Conservation (phyloP, 2,797 vertebrate species). For the Bradypus variegatus region DNA sequence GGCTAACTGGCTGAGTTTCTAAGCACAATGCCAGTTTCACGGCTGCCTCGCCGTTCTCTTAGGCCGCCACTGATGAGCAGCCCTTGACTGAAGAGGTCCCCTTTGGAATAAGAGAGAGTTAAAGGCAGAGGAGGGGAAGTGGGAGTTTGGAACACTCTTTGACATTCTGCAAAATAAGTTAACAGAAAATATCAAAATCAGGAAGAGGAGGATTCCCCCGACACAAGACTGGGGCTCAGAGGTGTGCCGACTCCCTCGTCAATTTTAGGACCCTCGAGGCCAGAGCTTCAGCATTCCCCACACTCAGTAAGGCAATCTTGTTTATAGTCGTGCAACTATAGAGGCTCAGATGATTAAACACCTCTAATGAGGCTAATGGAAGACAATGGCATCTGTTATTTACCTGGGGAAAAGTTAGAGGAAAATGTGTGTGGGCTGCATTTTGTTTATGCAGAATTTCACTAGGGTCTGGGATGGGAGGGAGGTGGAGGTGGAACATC, state of each 20-base stretch:
- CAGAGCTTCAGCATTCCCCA: neutral
- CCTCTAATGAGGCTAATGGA: constrained; percentile 25
- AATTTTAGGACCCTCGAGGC: neutral
- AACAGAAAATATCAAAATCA: neutral
- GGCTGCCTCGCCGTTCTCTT: neutral
- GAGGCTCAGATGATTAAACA: neutral
- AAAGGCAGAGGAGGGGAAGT: constrained; percentile 16
- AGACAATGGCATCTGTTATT: constrained; percentile 35
- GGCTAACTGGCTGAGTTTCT: neutral
- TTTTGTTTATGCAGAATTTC: neutral
- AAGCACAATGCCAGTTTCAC: neutral
- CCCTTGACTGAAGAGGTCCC: neutral
- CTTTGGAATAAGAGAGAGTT: constrained; percentile 25
- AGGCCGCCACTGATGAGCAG: neutral
- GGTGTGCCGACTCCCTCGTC: neutral
- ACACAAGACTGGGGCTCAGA: neutral
- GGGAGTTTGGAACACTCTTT: neutral
- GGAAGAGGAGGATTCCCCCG: neutral
- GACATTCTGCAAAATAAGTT: neutral
- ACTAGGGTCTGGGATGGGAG: neutral
- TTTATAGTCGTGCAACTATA: neutral
- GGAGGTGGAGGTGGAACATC: neutral
- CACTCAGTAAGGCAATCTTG: neutral
- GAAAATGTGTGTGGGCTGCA: neutral
- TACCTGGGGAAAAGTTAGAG: neutral